Evolutionary conservation across 37 sponge, comb jelly and placozoan genomes (phyloP), one percentile per base, ranked within the genome.

Genomic region (Beroe ovata): DNA sequence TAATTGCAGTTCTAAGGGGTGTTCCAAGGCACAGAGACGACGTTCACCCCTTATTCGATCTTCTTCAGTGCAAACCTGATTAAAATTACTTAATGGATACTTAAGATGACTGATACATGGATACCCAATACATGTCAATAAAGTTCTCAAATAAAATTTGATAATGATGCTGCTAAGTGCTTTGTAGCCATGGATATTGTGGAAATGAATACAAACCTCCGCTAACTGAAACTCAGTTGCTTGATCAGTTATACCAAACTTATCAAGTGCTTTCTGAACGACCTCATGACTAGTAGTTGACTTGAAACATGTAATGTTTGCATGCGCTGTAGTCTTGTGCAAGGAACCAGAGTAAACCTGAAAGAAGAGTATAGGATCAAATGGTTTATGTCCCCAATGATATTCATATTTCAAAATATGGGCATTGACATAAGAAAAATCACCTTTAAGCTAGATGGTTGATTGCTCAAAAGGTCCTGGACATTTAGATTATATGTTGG

Each of bases 331-430:
- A 42, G 84, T 42, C 33, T 77, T 77, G 23, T 77, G 42, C 41
- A 77, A 54, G n/a, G 84, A 77, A 23, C 84, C 84, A 23, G 84
- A 77, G 38, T 42, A 77, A 19, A 77, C 84, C 84, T 71, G 71
- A 8, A 35, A 30, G 36, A 29, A 28, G 11, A 58, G 16, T 58
- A 58, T n/a, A n/a, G n/a, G n/a, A n/a, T n/a, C n/a, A n/a, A n/a
- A n/a, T n/a, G n/a, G n/a, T n/a, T n/a, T n/a, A n/a, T n/a, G n/a
- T n/a, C n/a, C n/a, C n/a, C n/a, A n/a, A n/a, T n/a, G n/a, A n/a
- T n/a, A n/a, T n/a, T n/a, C n/a, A n/a, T n/a, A n/a, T n/a, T n/a
- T n/a, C n/a, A n/a, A n/a, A 58, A 58, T 19, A 11, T 58, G 16
- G 59, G 59, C 11, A 58, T 62, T 6, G 8, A 6, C n/a, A 20